These are phyloP conservation scores for Sebastes schlegelii DNA, from an alignment of 2,113 vertebrate genomes.

Conservation along the genomic window DNA sequence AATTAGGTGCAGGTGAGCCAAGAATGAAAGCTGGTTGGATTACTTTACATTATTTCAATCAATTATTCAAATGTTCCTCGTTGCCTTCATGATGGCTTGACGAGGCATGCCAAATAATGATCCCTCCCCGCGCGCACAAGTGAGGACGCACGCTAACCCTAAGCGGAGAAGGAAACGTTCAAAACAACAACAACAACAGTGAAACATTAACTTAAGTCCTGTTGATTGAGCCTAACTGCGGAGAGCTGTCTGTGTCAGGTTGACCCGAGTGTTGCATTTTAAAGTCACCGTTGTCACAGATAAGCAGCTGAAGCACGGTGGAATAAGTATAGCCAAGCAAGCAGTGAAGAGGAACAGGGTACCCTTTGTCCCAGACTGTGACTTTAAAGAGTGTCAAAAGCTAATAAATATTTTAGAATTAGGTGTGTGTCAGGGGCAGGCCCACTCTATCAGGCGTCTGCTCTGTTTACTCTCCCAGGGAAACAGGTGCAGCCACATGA, in stretches of 20 bases:
- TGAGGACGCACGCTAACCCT: not conserved
- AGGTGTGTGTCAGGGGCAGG: constrained; percentile 92
- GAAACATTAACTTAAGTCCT: constrained; percentile 46
- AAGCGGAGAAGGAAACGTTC: not conserved
- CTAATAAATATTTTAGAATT: constrained; percentile 99
- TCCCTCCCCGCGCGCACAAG: constrained; percentile 36
- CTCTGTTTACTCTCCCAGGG: constrained; percentile 92
- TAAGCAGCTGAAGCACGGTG: constrained; percentile 66
- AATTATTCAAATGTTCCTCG: constrained; percentile 85
- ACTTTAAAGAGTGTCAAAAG: constrained; percentile 88
- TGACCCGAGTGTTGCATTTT: constrained; percentile 55
- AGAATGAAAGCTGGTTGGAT: constrained; percentile 82
- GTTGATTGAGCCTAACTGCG: constrained; percentile 54
- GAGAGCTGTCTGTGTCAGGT: constrained; percentile 45
- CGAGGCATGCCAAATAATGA: constrained; percentile 69
- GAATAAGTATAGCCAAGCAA: constrained; percentile 71
- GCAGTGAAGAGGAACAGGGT: constrained; percentile 84
- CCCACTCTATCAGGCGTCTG: constrained; percentile 92
- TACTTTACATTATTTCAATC: constrained; percentile 87
- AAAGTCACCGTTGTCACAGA: constrained; percentile 58
- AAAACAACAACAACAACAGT: constrained; percentile 4
- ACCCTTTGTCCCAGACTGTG: constrained; percentile 88
- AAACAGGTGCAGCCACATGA: constrained; percentile 97
- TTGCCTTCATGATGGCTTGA: constrained; percentile 72
- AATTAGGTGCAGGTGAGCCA: constrained; percentile 78